Evolutionary conservation across 1,140 invertebrate genomes (phyloP).

Genomic region (Solenopsis fugax): DNA sequence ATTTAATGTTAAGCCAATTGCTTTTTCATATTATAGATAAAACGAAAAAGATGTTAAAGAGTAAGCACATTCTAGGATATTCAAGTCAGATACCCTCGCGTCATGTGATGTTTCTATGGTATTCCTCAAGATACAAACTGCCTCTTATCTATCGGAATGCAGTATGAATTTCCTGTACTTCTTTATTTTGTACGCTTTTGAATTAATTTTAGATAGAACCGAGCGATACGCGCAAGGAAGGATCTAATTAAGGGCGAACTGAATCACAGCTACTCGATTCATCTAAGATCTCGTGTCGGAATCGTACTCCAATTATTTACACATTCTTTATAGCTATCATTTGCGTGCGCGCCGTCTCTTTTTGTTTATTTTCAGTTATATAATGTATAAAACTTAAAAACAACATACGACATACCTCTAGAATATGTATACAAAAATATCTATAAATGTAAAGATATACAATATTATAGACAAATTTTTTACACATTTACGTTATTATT

Average conservation of each 20-base stretch:
- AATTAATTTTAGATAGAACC: conserved; percentile 36
- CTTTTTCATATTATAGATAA: background rate
- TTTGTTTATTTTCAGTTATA: background rate
- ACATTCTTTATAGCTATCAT: background rate
- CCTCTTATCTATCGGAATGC: conserved; percentile 19
- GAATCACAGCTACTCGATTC: conserved; percentile 2
- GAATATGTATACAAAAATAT: background rate
- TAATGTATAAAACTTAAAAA: background rate
- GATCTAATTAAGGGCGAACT: conserved; percentile 6
- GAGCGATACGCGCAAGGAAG: background rate
- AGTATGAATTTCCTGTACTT: background rate
- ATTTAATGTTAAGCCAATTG: background rate
- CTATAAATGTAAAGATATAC: background rate
- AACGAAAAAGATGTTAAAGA: background rate
- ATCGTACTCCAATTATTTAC: background rate
- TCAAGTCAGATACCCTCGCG: background rate
- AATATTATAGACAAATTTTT: background rate
- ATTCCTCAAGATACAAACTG: conserved; percentile 10
- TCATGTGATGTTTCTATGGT: background rate
- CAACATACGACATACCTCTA: background rate
- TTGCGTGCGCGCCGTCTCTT: background rate
- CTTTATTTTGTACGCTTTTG: conserved; percentile 1
- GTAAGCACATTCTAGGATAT: background rate
- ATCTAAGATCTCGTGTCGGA: background rate
- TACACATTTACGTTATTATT: background rate